These are phyloP conservation scores for Brachystomella parvula DNA, from an alignment of 1,140 invertebrate species.

Conservation along the genomic window DNA sequence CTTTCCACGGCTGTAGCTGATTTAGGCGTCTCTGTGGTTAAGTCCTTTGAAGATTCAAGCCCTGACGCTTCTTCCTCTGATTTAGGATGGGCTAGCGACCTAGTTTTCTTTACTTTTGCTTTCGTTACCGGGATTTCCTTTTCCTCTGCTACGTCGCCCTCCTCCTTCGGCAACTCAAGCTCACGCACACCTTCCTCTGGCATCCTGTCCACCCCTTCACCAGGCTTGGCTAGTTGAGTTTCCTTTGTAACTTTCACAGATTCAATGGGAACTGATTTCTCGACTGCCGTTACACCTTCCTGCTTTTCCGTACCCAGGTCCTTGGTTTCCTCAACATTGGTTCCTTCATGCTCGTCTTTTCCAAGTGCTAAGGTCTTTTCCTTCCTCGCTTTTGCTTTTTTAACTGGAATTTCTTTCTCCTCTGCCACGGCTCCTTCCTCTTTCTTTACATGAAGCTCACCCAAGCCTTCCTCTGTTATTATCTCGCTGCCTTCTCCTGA, in stretches of 20 bases:
- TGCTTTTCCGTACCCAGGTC: neutral
- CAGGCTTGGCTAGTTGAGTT: neutral
- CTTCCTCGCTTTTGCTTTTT: slow-evolving; percentile 9
- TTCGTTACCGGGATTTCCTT: neutral
- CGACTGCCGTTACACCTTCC: neutral
- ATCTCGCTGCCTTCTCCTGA: neutral
- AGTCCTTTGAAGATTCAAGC: neutral
- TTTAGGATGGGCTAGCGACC: neutral
- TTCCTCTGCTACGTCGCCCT: neutral
- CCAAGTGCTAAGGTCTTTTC: neutral
- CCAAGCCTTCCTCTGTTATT: neutral
- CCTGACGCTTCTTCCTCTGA: neutral
- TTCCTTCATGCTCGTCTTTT: slow-evolving; percentile 6
- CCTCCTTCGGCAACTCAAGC: neutral
- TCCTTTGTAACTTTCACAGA: neutral
- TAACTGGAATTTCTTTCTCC: slow-evolving; percentile 18
- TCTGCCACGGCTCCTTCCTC: neutral
- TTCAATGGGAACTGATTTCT: neutral
- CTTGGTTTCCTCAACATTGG: neutral
- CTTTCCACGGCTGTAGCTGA: neutral
- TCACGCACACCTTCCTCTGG: neutral
- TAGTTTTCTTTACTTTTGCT: neutral
- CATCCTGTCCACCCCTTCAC: neutral
- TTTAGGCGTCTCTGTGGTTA: neutral
- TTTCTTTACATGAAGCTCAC: neutral